Conservation (phyloP, 2,113 vertebrate genomes). For the Scytalopus superciliaris region DNA sequence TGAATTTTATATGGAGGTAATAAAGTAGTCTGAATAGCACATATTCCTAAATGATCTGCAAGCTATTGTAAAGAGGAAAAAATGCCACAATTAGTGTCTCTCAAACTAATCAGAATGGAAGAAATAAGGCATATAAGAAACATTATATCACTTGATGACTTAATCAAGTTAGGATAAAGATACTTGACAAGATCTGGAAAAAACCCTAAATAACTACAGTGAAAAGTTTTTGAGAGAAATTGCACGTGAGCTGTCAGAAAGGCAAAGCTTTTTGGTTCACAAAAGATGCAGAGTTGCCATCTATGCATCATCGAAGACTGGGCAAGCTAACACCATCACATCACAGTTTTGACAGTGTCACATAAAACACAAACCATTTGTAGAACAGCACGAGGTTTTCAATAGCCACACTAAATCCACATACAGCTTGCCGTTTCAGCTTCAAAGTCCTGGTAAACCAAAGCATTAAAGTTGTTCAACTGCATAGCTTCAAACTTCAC, state of each 20-base stretch:
- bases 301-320: neutral
- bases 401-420: neutral
- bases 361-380: neutral
- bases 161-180: slow-evolving; percentile 53
- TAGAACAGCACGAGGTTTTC: neutral
- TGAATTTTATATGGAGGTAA: slow-evolving; percentile 31
- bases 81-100: neutral
- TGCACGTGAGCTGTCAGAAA: neutral
- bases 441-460: neutral
- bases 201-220: neutral
- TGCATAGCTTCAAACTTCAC: neutral
- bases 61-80: slow-evolving; percentile 4
- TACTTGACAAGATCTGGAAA: neutral
- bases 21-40: neutral
- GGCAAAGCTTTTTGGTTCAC: neutral
- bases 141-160: slow-evolving; percentile 45
- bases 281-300: neutral
- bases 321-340: neutral
- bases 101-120: slow-evolving; percentile 53
- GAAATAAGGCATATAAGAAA: slow-evolving; percentile 30
- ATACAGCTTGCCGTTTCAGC: neutral
- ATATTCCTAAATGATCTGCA: slow-evolving; percentile 33
- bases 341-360: neutral
- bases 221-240: slow-evolving; percentile 6
- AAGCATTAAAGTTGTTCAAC: neutral